Percentiles rank a stretch among this genome's conserved stretches.
These are phyloP conservation scores for Chaenodraco wilsoni DNA, from an alignment of 2,797 vertebrate genomes.

Conservation along the genomic window DNA sequence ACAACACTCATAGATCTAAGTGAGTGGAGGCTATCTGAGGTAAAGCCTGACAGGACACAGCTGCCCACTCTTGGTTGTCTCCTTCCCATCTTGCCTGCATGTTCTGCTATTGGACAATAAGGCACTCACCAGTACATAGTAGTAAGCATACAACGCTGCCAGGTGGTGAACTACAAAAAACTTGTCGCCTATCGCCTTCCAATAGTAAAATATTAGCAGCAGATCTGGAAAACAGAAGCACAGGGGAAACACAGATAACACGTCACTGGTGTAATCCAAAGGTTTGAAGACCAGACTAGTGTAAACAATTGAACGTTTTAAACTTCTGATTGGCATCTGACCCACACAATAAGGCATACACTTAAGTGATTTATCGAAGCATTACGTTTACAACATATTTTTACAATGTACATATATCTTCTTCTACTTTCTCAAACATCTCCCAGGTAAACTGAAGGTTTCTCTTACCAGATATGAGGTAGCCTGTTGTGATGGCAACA, in stretches of 20 bases:
- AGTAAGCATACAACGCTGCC: slow-evolving; percentile 94
- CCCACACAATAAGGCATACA: too few relatives aligned
- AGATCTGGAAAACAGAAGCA: slow-evolving; percentile 87
- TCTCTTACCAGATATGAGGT: slow-evolving; percentile 98
- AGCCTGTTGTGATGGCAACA: slow-evolving; percentile 96
- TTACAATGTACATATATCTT: neutral
- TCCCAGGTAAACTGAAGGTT: neutral
- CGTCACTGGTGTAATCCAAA: slow-evolving; percentile 17
- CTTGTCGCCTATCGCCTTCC: slow-evolving; percentile 98
- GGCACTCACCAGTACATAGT: slow-evolving; percentile 97
- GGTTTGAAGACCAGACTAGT: neutral
- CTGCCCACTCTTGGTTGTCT: slow-evolving; percentile 83
- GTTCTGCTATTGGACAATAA: slow-evolving; percentile 82
- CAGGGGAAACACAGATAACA: slow-evolving; percentile 20
- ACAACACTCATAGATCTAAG: neutral
- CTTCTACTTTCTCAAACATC: neutral
- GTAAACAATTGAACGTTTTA: too few relatives aligned
- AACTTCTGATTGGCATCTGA: too few relatives aligned
- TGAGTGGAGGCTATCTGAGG: slow-evolving; percentile 8
- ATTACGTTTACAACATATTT: slow-evolving; percentile 5
- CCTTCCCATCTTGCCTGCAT: slow-evolving; percentile 83
- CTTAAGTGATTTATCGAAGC: neutral
- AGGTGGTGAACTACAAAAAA: slow-evolving; percentile 97
- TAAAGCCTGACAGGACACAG: slow-evolving; percentile 54
- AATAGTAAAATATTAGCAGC: slow-evolving; percentile 96